phyloP scores from a whole-genome alignment of 1,140 invertebrate species.

The Eumeta japonica region DNA sequence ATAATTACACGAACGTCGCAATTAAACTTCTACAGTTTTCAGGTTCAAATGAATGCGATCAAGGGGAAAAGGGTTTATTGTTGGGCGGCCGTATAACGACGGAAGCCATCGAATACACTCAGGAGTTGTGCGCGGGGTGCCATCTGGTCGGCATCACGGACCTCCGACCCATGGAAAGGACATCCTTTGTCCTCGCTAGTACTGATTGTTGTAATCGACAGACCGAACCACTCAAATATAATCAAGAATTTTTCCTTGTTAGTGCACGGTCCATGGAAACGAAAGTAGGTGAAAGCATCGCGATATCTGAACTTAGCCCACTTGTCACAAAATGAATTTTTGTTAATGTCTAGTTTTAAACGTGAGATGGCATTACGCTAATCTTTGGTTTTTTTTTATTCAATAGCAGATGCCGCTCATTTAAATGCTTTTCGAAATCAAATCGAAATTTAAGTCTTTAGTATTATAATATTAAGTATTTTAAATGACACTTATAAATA shows the following conservation, averaged over 20 bases:
- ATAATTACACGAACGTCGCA: background rate
- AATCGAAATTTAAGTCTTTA: no score
- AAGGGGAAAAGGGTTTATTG: slow-evolving; percentile 35
- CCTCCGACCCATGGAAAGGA: slow-evolving; percentile 23
- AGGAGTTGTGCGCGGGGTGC: slow-evolving; percentile 41
- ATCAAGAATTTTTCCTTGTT: slow-evolving; percentile 43
- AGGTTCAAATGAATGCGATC: no score
- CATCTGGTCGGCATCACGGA: slow-evolving; percentile 25
- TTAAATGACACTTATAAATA: no score
- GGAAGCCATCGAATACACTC: slow-evolving; percentile 36
- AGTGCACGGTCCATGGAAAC: slow-evolving; percentile 31
- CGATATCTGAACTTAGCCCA: no score
- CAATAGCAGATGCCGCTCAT: no score
- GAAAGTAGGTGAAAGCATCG: no score
- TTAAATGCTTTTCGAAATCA: no score
- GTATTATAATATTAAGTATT: no score
- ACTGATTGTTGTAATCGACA: slow-evolving; percentile 42
- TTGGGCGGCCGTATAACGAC: slow-evolving; percentile 39
- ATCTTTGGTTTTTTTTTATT: no score
- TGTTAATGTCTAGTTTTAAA: no score
- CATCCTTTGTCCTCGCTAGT: slow-evolving; percentile 38
- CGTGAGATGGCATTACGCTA: no score
- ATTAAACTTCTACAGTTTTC: background rate
- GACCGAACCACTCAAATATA: slow-evolving; percentile 38
- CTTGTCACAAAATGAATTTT: no score